Evolutionary conservation across 35 echinoderm and acorn worm genomes (phyloP).

Genomic region (Apostichopus japonicus): DNA sequence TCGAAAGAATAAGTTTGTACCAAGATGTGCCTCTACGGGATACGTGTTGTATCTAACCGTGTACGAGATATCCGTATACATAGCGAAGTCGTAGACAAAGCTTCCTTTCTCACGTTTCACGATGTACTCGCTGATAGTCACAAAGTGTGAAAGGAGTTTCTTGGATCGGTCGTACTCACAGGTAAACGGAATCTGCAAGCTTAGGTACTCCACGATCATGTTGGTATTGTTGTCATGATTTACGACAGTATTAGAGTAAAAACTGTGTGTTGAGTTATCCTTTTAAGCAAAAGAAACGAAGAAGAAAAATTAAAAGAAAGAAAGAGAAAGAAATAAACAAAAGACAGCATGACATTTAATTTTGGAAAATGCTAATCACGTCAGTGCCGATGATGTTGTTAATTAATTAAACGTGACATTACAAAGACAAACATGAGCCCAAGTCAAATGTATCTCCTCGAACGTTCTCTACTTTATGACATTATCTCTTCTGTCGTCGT

Average conservation of each 20-base stretch:
- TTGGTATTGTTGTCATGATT: background rate
- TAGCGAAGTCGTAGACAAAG: conserved; percentile 1
- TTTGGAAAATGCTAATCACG: too few species aligned
- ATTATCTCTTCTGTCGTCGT: too few species aligned
- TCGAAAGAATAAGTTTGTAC: background rate
- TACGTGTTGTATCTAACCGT: conserved; percentile 13
- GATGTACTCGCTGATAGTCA: background rate
- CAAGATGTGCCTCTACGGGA: background rate
- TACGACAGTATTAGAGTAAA: conserved; percentile 7
- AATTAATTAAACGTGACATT: too few species aligned
- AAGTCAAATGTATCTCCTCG: background rate
- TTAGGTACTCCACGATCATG: conserved; percentile 12
- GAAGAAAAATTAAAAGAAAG: background rate
- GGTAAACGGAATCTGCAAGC: conserved; percentile 19
- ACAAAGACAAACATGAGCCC: background rate
- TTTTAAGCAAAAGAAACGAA: background rate
- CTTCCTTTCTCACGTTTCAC: background rate
- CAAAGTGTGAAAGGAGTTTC: background rate
- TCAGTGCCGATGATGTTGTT: too few species aligned
- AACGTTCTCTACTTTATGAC: too few species aligned
- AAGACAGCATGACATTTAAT: background rate
- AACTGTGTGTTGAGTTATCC: conserved; percentile 18
- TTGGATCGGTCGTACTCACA: conserved; percentile 35
- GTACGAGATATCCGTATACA: conserved; percentile 20
- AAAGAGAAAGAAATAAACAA: background rate